Conservation (phyloP, 2,797 vertebrate genomes). For the Apogon talboti region DNA sequence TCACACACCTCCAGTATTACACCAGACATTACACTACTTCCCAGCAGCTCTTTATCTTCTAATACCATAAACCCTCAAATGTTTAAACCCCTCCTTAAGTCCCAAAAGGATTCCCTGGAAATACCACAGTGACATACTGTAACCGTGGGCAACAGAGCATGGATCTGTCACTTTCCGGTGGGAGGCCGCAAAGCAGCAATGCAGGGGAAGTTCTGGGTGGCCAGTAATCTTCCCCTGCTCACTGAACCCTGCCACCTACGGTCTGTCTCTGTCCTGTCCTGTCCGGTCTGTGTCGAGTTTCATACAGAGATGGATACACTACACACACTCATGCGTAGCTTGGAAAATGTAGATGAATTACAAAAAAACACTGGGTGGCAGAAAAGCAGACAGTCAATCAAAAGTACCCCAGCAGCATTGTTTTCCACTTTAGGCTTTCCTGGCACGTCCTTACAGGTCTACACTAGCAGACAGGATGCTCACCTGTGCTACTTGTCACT, state of each 20-base stretch:
- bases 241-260: conserved; percentile 42
- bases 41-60: conserved; percentile 38
- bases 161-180: conserved; percentile 72
- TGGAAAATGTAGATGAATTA: conserved; percentile 5
- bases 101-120: conserved; percentile 81
- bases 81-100: conserved; percentile 46
- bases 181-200: conserved; percentile 45
- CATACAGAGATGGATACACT: not conserved
- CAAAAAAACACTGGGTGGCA: conserved; percentile 28
- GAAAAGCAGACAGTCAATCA: conserved; percentile 33
- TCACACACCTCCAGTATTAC: conserved; percentile 60
- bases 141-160: conserved; percentile 65
- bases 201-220: conserved; percentile 54
- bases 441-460: conserved; percentile 80
- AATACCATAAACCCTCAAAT: conserved; percentile 37
- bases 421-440: conserved; percentile 56
- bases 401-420: conserved; percentile 42
- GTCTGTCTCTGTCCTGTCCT: conserved; percentile 12
- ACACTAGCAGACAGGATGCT: conserved; percentile 73
- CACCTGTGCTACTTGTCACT: conserved; percentile 73
- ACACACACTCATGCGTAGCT: conserved; percentile 22
- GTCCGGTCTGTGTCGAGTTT: conserved; percentile 10
- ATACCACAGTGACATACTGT: conserved; percentile 70
- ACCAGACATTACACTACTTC: conserved; percentile 29
- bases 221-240: conserved; percentile 44